Base-by-base conservation (phyloP, 2,888 invertebrate genomes). In the Eupsilia transversa region DNA sequence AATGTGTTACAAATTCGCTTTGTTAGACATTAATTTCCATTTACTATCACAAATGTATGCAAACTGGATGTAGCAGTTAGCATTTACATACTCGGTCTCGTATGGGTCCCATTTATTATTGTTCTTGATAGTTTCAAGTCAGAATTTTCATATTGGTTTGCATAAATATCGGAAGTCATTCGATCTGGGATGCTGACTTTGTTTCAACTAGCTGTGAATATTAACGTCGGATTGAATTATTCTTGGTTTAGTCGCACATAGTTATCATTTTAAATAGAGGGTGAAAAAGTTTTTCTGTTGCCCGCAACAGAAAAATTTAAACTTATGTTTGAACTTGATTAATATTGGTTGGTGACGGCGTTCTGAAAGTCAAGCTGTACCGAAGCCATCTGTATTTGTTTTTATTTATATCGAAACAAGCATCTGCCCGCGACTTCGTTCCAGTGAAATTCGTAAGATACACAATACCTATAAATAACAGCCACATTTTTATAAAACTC, bases 21-120 rank as follows among this genome's bases (percentile, higher is more conserved):
- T 60, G 38, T 52, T 60, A 30, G 9, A 27, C 79, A 43, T 70
- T 59, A 0, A 59, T 70, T 78, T 46, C 3, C 59, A 78, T 54
- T 17, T 41, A 57, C 12, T 30, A 43, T 49, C 46, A 57, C 20
- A 77, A 77, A 67, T 41, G 27, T 77, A 59, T 69, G 41, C 69
- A 68, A 59, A 68, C 23, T 77, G 49, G 10, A 59, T 69, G 49
- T 59, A 68, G 49, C n/a, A 27, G 20, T 59, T 75, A 67, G 6
- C 41, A 68, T 77, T 68, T 35, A 69, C 35, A 52, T 43, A 35
- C 17, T 57, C 49, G 2, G 38, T 49, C 5, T 33, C 2, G 17
- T 23, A 74, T 27, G 23, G 33, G 30, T n/a, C 5, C 33, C 41
- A 56, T 66, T 76, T 41, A 57, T 41, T 27, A 74, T 23, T 52